These are phyloP conservation scores for Teleiodes luculella DNA, from an alignment of 2,888 invertebrate species.

Conservation along the genomic window DNA sequence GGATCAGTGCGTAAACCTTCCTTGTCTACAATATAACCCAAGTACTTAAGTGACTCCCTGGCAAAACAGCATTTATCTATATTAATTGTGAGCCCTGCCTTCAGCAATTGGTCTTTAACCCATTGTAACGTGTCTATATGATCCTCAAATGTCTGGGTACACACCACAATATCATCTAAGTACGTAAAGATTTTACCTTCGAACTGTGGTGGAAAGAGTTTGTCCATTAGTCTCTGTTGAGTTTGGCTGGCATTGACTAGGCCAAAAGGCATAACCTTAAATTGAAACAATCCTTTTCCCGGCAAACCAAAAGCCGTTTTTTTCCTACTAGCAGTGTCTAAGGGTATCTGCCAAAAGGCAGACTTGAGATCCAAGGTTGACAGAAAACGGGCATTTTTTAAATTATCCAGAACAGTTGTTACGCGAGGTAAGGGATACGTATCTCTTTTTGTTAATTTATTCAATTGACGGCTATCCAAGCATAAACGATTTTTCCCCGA, in stretches of 20 bases:
- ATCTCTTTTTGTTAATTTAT: conserved; percentile 9
- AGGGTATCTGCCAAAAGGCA: conserved; percentile 25
- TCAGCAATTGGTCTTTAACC: neutral
- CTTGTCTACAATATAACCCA: conserved; percentile 21
- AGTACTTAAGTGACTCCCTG: conserved; percentile 13
- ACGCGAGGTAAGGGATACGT: conserved; percentile 20
- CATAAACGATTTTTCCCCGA: conserved; percentile 17
- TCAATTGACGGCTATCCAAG: conserved; percentile 14
- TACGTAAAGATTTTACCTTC: conserved; percentile 16
- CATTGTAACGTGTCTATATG: neutral
- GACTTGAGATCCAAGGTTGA: conserved; percentile 18
- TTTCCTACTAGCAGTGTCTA: conserved; percentile 18
- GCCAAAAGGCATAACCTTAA: conserved; percentile 20
- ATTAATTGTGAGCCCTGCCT: conserved; percentile 8
- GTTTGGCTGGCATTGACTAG: conserved; percentile 16
- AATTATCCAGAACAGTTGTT: conserved; percentile 15
- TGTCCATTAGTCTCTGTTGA: conserved; percentile 19
- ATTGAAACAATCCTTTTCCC: conserved; percentile 14
- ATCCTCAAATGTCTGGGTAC: conserved; percentile 10
- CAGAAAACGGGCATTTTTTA: conserved; percentile 17
- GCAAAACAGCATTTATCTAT: conserved; percentile 19
- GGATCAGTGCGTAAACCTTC: conserved; percentile 22
- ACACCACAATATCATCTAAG: conserved; percentile 18
- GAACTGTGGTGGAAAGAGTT: conserved; percentile 10
- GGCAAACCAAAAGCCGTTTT: conserved; percentile 20